Percentiles rank a stretch among this genome's conserved stretches.
phyloP scores from a whole-genome alignment of 2,797 vertebrate species.

The Sarcoramphus papa region DNA sequence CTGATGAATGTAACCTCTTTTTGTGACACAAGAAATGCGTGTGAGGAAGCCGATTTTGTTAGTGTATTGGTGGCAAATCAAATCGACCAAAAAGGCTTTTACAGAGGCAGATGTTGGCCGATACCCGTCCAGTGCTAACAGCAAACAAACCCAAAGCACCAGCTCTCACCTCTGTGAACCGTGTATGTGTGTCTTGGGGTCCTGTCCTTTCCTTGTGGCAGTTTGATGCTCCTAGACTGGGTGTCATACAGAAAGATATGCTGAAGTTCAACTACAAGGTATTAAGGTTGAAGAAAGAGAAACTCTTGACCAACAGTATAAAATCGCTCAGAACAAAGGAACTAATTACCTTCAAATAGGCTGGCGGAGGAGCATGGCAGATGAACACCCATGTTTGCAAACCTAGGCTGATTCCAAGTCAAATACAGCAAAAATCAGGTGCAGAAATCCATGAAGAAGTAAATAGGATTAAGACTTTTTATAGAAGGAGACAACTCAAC shows the following conservation, averaged over 20 bases:
- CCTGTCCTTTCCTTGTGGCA: neutral
- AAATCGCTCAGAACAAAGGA: neutral
- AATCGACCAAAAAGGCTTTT: neutral
- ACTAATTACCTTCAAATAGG: neutral
- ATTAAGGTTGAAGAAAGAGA: neutral
- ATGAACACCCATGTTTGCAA: neutral
- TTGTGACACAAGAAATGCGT: neutral
- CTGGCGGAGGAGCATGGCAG: neutral
- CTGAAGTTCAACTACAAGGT: neutral
- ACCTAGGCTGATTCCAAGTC: neutral
- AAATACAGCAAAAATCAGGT: neutral
- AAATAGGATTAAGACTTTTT: neutral
- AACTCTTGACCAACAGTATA: neutral
- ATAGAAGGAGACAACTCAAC: neutral
- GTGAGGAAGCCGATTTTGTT: neutral
- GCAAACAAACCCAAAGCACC: neutral
- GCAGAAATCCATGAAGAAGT: neutral
- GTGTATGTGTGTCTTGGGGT: neutral
- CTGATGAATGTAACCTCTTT: neutral
- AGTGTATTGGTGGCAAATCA: neutral
- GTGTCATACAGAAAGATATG: neutral
- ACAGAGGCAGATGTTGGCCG: neutral
- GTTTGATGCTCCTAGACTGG: neutral
- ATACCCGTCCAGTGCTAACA: fast-evolving
- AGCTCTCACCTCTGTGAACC: neutral